Base-by-base conservation (phyloP, 1,140 invertebrate genomes). In the Diuraphis noxia region DNA sequence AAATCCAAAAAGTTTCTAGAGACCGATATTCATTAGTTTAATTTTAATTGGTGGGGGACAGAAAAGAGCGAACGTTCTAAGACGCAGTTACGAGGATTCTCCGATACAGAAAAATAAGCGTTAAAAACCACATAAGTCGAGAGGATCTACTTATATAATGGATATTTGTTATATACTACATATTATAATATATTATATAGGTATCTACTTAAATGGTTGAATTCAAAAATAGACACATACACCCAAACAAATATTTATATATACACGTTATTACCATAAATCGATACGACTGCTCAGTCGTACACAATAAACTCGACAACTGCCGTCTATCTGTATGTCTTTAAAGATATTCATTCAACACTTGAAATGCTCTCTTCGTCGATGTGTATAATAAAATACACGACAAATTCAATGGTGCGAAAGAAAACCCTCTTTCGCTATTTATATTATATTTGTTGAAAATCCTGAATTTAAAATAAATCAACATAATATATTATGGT, bases 391-490 rank as follows among this genome's bases (percentile, higher is more conserved):
- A 72, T 79, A 36, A 17, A 34, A 72, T 72, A 36, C 38, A 81
- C 88, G 88, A 90, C 88, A 81, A 90, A 90, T 81, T 79, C 88
- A 43, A 46, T 81, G 88, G 88, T 90, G 88, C 88, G 88, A 90
- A 90, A 49, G 63, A 81, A 81, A 79, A 81, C 41, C 41, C 63
- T 89, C 63, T 77, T 72, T 36, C 23, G 23, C 41, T 7, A 43
- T 43, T 36, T 63, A 72, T 77, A 40, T n/a, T 77, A 6, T 89
- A 41, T 89, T 77, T 49, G 13, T 38, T 52, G 56, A 89, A 89
- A 72, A 89, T 89, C 38, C n/a, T 38, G 85, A 87, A 87, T 87
- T 87, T 30, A 40, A 87, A 87, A 87, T 87, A 87, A 87, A 87
- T 87, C 46, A 87, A 87, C 85, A 87, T 87, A 87, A 10, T 86